These are phyloP conservation scores for Turdus rufiventris DNA, from an alignment of 2,113 vertebrate species.

Conservation along the genomic window DNA sequence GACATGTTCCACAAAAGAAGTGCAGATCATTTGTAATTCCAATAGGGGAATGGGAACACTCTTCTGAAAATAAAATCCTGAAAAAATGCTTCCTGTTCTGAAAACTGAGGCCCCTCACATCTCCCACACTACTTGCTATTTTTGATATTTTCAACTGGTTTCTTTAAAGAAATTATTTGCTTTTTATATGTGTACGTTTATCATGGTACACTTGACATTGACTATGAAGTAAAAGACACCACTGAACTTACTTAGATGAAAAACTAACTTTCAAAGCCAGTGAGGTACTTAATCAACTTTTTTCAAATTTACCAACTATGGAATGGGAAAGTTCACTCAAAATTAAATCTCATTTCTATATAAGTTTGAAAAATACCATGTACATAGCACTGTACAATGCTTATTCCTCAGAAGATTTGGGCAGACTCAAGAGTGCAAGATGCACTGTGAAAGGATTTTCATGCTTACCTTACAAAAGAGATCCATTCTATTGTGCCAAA, in stretches of 20 bases:
- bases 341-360: neutral
- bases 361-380: neutral
- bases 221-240: neutral
- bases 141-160: neutral
- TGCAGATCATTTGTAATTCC: neutral
- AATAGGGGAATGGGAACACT: neutral
- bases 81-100: neutral
- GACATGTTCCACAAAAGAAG: neutral
- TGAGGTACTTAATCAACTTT: accelerated
- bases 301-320: neutral
- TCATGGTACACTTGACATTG: neutral
- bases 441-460: neutral
- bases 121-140: neutral
- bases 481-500: neutral
- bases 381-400: neutral
- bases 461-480: neutral
- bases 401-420: neutral
- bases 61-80: neutral
- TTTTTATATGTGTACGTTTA: neutral
- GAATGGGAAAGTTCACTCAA: neutral
- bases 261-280: neutral
- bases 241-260: neutral
- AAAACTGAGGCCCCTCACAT: neutral
- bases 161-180: neutral
- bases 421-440: neutral